A percentile compares a stretch with the other conserved stretches of the same genome.
These are phyloP conservation scores for Dermochelys coriacea DNA, from an alignment of 2,797 vertebrate species.

Conservation along the genomic window DNA sequence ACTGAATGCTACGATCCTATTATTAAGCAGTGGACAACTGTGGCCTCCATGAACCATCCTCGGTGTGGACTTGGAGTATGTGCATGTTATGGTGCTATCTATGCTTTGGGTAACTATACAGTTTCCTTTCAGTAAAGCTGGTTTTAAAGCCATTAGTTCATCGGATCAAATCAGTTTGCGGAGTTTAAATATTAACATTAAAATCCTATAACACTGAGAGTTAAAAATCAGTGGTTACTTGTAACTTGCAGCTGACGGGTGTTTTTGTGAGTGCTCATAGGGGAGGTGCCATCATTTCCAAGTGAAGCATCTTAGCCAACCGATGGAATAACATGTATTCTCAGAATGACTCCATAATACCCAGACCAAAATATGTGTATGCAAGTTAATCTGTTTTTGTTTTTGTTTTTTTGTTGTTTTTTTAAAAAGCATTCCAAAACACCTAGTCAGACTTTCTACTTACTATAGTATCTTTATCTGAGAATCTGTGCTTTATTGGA, in stretches of 20 bases:
- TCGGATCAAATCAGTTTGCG: background rate
- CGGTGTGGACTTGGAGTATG: constrained; percentile 95
- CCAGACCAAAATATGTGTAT: background rate
- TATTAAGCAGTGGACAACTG: constrained; percentile 96
- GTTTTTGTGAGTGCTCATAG: background rate
- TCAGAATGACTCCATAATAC: background rate
- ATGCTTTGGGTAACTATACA: constrained; percentile 90
- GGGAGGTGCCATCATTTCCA: background rate
- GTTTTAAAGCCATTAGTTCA: background rate
- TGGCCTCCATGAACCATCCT: constrained; percentile 93
- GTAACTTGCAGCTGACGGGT: background rate
- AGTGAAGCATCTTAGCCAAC: background rate
- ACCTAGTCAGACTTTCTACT: background rate
- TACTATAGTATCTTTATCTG: background rate
- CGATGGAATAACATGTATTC: background rate
- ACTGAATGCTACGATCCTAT: constrained; percentile 96
- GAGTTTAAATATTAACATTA: background rate
- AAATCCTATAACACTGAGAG: background rate
- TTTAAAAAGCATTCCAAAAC: background rate
- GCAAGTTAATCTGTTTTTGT: background rate
- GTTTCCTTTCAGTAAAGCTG: background rate
- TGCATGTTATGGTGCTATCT: constrained; percentile 93
- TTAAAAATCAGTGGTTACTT: background rate
- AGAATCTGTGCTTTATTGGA: background rate
- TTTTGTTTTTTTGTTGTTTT: background rate